Conservation (phyloP, 2,888 invertebrate genomes). For the Pyrrhia umbra region DNA sequence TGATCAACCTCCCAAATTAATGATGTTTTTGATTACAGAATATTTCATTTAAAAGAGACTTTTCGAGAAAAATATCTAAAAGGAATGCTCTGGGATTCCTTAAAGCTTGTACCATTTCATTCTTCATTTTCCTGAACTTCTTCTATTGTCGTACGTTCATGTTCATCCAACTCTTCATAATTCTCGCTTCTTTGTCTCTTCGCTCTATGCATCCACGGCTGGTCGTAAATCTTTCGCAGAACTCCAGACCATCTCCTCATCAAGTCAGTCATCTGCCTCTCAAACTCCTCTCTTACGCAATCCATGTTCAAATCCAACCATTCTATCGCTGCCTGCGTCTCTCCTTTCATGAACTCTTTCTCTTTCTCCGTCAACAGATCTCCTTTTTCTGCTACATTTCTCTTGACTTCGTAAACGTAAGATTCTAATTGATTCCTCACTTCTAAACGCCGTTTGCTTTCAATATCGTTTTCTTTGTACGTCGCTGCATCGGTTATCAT, state of each 20-base stretch:
- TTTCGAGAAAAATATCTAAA: not conserved
- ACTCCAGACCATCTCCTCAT: slow-evolving; percentile 73
- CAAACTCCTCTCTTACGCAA: slow-evolving; percentile 76
- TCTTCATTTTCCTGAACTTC: slow-evolving; percentile 36
- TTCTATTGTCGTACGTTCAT: slow-evolving; percentile 47
- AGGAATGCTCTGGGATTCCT: not conserved
- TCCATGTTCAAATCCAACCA: slow-evolving; percentile 78
- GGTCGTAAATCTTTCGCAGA: slow-evolving; percentile 69
- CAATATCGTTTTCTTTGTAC: slow-evolving; percentile 75
- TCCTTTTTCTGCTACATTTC: slow-evolving; percentile 68
- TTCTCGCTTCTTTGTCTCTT: slow-evolving; percentile 71
- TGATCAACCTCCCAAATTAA: not conserved
- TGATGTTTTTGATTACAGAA: not conserved
- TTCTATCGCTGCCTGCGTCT: slow-evolving; percentile 70
- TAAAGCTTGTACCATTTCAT: not conserved
- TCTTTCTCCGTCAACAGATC: slow-evolving; percentile 69
- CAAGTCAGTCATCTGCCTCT: slow-evolving; percentile 75
- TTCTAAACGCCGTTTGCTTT: slow-evolving; percentile 75
- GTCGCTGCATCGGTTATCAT: slow-evolving; percentile 77
- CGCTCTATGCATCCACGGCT: slow-evolving; percentile 60
- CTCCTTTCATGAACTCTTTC: slow-evolving; percentile 67
- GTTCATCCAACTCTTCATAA: slow-evolving; percentile 49
- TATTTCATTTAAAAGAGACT: not conserved
- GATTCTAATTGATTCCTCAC: slow-evolving; percentile 79
- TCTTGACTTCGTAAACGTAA: slow-evolving; percentile 76